Conservation (phyloP, 2,797 vertebrate genomes). For the Dromococcyx pavoninus region DNA sequence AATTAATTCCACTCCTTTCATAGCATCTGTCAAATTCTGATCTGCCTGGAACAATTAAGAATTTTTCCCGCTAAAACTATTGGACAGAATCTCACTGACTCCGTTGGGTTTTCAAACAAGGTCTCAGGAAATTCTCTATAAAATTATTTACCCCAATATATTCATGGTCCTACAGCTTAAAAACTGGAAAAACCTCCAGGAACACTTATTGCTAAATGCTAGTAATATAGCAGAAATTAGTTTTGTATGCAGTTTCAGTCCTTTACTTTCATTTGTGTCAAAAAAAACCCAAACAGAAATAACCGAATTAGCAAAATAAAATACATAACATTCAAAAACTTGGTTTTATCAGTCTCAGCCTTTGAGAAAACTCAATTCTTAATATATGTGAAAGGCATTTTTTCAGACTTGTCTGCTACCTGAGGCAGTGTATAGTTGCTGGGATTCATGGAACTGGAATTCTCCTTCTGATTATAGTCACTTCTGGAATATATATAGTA, state of each 20-base stretch:
- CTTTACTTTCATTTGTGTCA: neutral
- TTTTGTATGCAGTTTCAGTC: neutral
- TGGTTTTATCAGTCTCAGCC: neutral
- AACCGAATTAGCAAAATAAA: neutral
- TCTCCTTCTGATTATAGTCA: neutral
- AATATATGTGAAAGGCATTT: neutral
- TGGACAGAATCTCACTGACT: neutral
- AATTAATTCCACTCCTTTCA: neutral
- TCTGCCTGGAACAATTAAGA: conserved; percentile 1
- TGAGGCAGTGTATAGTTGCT: neutral
- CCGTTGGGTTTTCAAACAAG: neutral
- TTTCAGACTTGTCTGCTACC: neutral
- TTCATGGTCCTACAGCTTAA: neutral
- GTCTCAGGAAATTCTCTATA: neutral
- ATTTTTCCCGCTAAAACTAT: neutral
- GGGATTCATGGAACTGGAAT: neutral
- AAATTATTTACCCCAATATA: neutral
- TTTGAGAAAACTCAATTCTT: neutral
- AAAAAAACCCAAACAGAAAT: fast-evolving
- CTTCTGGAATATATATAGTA: neutral
- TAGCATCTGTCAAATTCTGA: neutral
- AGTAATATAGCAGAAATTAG: neutral
- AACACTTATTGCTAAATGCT: neutral
- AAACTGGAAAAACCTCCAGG: neutral
- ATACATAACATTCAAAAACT: neutral